Base-by-base conservation (phyloP, 2,113 vertebrate genomes). In the Solea senegalensis region DNA sequence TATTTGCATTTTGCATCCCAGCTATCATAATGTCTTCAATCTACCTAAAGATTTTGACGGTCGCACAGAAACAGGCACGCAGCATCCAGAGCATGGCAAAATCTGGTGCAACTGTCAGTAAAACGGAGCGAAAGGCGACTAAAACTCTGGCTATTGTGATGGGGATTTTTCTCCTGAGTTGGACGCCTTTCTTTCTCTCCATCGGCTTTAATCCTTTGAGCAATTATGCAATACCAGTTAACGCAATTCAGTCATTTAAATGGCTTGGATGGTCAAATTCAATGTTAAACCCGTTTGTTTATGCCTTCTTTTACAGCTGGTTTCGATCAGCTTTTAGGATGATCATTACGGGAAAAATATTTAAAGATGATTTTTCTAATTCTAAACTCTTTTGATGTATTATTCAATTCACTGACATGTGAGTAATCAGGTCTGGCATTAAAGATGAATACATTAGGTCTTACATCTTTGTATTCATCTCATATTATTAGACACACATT, bases 301-400 rank as follows among this genome's bases (percentile, higher is more conserved):
- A 84, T 40, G 74, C 65, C 5, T 84, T 84, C 39, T 84, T 84
- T 61, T 84, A 77, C 56, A 65, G 66, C 26, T 78, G 78, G 78
- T 82, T 76, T 27, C 9, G 69, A 49, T 55, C 64, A 15, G 71
- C 83, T 11, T 62, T 85, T 9, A 81, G 21, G 75, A 58, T 76
- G 1, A 72, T 85, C 1, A n/a, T 85, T n/a, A 75, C 70, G 8
- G 78, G 83, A 2, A 72, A 75, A 46, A 80, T 80, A 59, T 75
- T 81, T 9, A n/a, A 39, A 9, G 34, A 34, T 34, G 34, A 34
- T 34, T 34, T 34, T 34, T 4, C 34, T 34, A 34, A 34, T 34
- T 34, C 34, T 34, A 34, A 34, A 34, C 34, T 34, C 5, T 34
- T 34, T 34, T 34, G 34, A 34, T 34, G 34, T 6, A 34, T 34